Evolutionary conservation across 2,113 vertebrate species (phyloP).

Genomic region (Lophura nycthemera): DNA sequence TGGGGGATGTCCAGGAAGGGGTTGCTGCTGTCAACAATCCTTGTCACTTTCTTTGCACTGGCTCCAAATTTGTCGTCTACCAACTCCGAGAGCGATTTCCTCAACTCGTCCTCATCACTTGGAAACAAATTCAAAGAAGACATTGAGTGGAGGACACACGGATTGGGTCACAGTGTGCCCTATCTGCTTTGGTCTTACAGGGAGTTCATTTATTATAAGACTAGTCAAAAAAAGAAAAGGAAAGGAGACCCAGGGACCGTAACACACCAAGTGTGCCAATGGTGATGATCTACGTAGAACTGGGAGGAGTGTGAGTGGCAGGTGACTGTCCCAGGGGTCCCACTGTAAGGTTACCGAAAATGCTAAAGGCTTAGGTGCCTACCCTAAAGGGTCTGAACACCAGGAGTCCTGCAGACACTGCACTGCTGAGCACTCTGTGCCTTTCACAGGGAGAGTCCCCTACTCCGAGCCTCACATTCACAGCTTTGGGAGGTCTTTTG

Average conservation of each 20-base stretch:
- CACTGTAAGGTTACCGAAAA: background rate
- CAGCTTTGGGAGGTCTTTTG: background rate
- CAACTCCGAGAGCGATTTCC: constrained; percentile 95
- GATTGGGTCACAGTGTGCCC: background rate
- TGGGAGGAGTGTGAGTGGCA: background rate
- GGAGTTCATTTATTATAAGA: background rate
- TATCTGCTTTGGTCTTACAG: background rate
- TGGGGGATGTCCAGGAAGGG: constrained; percentile 95
- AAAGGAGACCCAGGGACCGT: background rate
- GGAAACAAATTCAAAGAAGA: constrained; percentile 58
- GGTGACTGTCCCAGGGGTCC: background rate
- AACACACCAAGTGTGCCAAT: background rate
- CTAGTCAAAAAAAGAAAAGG: background rate
- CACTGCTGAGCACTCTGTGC: background rate
- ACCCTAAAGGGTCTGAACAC: background rate
- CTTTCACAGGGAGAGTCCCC: background rate
- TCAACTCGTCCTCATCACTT: constrained; percentile 96
- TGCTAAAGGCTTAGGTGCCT: background rate
- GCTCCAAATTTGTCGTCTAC: constrained; percentile 95
- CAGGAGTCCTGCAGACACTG: background rate
- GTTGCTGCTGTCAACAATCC: constrained; percentile 94
- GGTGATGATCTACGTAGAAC: background rate
- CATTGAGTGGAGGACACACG: background rate
- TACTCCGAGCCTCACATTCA: background rate
- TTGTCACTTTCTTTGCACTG: constrained; percentile 89